Evolutionary conservation across 2,113 vertebrate species (phyloP), one percentile per base, ranked within the genome.

Genomic region (Pluvianellus socialis): DNA sequence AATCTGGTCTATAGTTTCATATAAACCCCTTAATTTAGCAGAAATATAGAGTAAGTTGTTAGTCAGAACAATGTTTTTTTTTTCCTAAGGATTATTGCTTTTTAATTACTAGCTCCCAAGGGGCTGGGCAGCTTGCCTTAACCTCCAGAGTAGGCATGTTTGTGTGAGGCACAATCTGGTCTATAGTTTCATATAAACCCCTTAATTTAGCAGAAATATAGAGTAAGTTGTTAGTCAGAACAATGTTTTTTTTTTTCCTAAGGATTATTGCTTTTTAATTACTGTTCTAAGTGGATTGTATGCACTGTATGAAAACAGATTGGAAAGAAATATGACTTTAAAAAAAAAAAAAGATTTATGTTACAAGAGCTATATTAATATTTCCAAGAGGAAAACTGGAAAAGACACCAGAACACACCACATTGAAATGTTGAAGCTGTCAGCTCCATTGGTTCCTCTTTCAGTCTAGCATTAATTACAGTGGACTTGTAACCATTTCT

Each of bases 1-100:
- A 94, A 79, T 92, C 89, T 96, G 91, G 44, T 53, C 40, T 35
- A 40, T 38, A 45, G 61, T 94, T 94, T 75, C 86, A 86, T 24
- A 18, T 38, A 75, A 76, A 23, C 11, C 20, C 59, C 50, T 71
- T 63, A 33, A 55, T 79, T 79, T 79, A 85, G 45, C 66, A 49
- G 27, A 94, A 88, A 83, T 12, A 56, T 58, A 59, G 7, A 70
- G 4, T 15, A 40, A 63, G 5, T 16, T 61, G 10, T 68, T 75
- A 44, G 45, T 79, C 33, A 19, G 44, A 94, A 93, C 6, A 10
- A 30, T 11, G 26, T 91, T 58, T 84, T 3, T 61, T 80, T 91
- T 90, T 28, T 38, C 9, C 49, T 63, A 58, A n/a, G 12, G 30
- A 45, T 70, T 87, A 68, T 47, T 35, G 27, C 7, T 91, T 89